Evolutionary conservation across 2,888 invertebrate species (phyloP), one percentile per base, ranked within the genome.

Genomic region (Prosapia bicincta): DNA sequence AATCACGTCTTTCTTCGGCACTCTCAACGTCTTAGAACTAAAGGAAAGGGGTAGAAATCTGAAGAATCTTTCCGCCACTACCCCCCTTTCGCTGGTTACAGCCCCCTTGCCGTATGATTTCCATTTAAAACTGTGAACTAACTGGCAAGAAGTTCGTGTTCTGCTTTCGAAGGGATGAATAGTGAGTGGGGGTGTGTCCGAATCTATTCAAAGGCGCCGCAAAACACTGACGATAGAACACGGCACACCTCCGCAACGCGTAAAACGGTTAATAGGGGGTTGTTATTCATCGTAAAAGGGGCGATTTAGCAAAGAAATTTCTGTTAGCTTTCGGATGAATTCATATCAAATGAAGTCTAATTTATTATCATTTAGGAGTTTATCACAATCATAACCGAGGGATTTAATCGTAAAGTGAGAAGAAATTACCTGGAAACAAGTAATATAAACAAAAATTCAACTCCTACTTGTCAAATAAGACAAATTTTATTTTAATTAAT

Each of bases 41-140:
- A 38, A 38, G 38, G 54, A 54, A 54, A 54, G 54, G 54, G 54
- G 54, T 54, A 54, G 54, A 54, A 54, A 54, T 54, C 54, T 54
- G 54, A 54, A 20, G 54, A 69, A 26, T 69, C 69, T 73, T 73
- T 43, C 72, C 73, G 26, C 43, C 66, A 9, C 25, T 23, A 2
- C 5, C 25, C 67, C 26, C 20, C 13, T 54, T 20, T 20, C 20
- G 9, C 13, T 3, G 54, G n/a, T 54, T 20, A n/a, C n/a, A 54
- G 5, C 54, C 54, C 54, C 13, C 54, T 26, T 25, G 66, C 54
- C 23, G 72, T 73, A 73, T 68, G 73, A 73, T 73, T 73, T 68
- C 73, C 73, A 73, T 72, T 72, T 72, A 72, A 72, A 66, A 67
- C 67, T 66, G 72, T 67, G 66, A 30, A 67, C 54, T 54, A 54